Evolutionary conservation across 2,888 invertebrate genomes (phyloP).

Genomic region (Agonopterix subpropinquella): DNA sequence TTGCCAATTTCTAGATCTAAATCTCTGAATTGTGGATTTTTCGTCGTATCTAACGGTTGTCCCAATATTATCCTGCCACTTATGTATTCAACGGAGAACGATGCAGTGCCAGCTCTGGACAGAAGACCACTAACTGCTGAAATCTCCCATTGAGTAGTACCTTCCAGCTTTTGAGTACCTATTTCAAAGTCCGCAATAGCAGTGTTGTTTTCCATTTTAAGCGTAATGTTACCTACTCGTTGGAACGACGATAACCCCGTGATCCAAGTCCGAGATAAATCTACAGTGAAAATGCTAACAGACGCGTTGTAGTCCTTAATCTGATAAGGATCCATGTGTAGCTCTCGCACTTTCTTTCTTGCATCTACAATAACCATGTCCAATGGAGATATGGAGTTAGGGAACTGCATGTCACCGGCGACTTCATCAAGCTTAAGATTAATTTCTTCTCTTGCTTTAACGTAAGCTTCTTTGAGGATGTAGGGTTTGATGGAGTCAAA

Average conservation of each 20-base stretch:
- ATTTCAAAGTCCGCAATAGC: conserved; percentile 81
- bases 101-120: conserved; percentile 82
- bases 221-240: conserved; percentile 85
- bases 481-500: conserved; percentile 93
- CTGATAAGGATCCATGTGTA: conserved; percentile 84
- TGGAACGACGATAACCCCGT: conserved; percentile 88
- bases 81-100: conserved; percentile 87
- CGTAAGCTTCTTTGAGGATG: conserved; percentile 85
- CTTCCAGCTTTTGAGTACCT: conserved; percentile 87
- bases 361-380: conserved; percentile 88
- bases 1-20: conserved; percentile 89
- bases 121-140: conserved; percentile 80
- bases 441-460: conserved; percentile 82
- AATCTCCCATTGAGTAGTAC: conserved; percentile 87
- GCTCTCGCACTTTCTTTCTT: conserved; percentile 79
- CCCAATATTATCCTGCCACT: conserved; percentile 80
- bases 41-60: conserved; percentile 86
- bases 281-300: conserved; percentile 80
- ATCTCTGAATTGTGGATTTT: conserved; percentile 82
- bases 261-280: conserved; percentile 84
- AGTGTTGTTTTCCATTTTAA: conserved; percentile 83
- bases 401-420: conserved; percentile 82
- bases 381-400: conserved; percentile 89
- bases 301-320: conserved; percentile 84
- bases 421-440: conserved; percentile 83